Conservation (phyloP, 1,140 invertebrate species). For the Meloidogyne exigua region DNA sequence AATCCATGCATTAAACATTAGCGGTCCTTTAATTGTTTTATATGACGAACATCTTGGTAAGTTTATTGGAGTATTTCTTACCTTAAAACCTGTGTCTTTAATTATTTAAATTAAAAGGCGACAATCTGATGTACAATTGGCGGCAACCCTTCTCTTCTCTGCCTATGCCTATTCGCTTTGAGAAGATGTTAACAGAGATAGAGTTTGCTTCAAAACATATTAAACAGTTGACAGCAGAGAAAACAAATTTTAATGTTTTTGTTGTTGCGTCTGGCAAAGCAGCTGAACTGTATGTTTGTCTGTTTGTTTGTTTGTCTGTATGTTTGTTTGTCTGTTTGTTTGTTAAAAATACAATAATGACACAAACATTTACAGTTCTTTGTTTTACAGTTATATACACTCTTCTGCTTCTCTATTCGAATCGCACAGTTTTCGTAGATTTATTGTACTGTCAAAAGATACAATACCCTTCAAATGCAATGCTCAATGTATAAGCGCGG, state of each 20-base stretch:
- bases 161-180: constrained; percentile 30
- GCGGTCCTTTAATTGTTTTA: constrained; percentile 41
- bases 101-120: not conserved
- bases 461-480: constrained; percentile 53
- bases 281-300: constrained; percentile 31
- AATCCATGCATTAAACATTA: constrained; percentile 45
- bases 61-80: too few relatives aligned
- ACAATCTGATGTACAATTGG: constrained; percentile 36
- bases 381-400: constrained; percentile 28
- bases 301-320: too few relatives aligned
- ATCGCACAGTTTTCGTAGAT: constrained; percentile 26
- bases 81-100: too few relatives aligned
- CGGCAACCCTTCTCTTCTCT: constrained; percentile 29
- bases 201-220: constrained; percentile 26
- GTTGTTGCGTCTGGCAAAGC: constrained; percentile 33
- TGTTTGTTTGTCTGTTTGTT: too few relatives aligned
- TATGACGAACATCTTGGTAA: constrained; percentile 46
- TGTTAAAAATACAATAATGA: too few relatives aligned
- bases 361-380: too few relatives aligned
- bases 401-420: constrained; percentile 29
- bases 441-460: constrained; percentile 48
- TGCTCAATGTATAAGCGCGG: constrained; percentile 47
- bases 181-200: constrained; percentile 12
- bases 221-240: not conserved
- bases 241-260: constrained; percentile 30